Conservation (phyloP, 2,797 vertebrate genomes). For the Rhyacichthys aspro region DNA sequence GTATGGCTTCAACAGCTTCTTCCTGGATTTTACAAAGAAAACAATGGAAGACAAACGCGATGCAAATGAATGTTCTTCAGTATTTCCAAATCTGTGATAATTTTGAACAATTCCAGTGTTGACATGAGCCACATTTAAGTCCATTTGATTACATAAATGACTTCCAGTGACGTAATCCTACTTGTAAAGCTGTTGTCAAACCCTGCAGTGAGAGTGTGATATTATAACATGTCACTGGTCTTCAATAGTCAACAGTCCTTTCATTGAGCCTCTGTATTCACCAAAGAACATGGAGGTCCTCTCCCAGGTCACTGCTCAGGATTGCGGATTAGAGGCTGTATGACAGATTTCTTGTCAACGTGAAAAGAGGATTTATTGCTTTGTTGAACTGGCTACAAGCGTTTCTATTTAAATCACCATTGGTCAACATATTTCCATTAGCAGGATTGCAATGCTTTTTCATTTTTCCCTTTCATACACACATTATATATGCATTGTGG, state of each 20-base stretch:
- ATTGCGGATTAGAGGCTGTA: constrained; percentile 35
- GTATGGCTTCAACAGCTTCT: neutral
- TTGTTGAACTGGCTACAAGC: neutral
- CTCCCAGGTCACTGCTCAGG: constrained; percentile 6
- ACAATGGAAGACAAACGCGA: too few species aligned
- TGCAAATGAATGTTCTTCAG: too few species aligned
- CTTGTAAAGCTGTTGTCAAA: neutral
- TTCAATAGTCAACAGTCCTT: neutral
- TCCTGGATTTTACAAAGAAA: neutral
- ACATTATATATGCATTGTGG: neutral
- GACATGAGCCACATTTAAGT: neutral
- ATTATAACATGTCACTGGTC: neutral
- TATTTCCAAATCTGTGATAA: too few species aligned
- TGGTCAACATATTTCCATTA: neutral
- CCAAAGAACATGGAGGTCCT: constrained; percentile 4
- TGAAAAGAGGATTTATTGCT: constrained; percentile 26
- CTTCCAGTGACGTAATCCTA: neutral
- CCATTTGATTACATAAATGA: neutral
- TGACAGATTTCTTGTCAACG: neutral
- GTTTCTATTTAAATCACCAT: neutral
- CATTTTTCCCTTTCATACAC: neutral
- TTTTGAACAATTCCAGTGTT: too few species aligned
- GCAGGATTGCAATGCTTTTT: neutral
- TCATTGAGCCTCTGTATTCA: neutral
- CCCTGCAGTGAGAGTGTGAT: neutral